Evolutionary conservation across 2,888 invertebrate species (phyloP).

Genomic region (Melanargia galathea): DNA sequence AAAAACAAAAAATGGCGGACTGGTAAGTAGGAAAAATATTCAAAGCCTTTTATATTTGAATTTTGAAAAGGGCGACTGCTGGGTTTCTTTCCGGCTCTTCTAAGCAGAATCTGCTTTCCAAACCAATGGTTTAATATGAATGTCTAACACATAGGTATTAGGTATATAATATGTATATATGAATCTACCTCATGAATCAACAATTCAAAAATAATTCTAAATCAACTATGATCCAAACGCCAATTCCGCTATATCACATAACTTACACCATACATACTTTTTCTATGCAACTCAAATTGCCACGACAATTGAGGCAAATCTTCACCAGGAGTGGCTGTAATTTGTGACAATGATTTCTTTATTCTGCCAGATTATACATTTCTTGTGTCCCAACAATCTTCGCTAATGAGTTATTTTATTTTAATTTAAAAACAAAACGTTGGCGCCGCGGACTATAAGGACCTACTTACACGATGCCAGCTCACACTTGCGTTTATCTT

Average conservation of each 20-base stretch:
- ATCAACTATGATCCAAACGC: no score
- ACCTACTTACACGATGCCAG: not conserved
- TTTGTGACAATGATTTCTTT: slow-evolving; percentile 40
- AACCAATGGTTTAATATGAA: no score
- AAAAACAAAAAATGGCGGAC: no score
- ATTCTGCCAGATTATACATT: slow-evolving; percentile 28
- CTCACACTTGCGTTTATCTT: not conserved
- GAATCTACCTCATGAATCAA: no score
- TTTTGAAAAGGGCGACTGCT: no score
- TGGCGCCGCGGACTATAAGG: slow-evolving; percentile 5
- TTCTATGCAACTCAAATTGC: slow-evolving; percentile 36
- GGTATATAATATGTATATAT: no score
- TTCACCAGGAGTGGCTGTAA: slow-evolving; percentile 33
- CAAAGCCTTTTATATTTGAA: no score
- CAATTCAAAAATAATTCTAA: no score
- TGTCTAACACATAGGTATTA: no score
- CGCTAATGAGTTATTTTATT: slow-evolving; percentile 28
- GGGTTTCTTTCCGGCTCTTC: no score
- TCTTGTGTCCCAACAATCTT: slow-evolving; percentile 14
- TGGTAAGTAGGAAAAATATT: no score
- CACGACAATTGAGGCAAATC: slow-evolving; percentile 37
- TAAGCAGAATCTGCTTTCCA: no score
- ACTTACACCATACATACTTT: slow-evolving; percentile 38
- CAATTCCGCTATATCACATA: slow-evolving; percentile 36
- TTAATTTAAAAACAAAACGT: slow-evolving; percentile 20